Evolutionary conservation across 2,888 invertebrate species (phyloP), one percentile per base, ranked within the genome.

Genomic region (Gortyna flavago): DNA sequence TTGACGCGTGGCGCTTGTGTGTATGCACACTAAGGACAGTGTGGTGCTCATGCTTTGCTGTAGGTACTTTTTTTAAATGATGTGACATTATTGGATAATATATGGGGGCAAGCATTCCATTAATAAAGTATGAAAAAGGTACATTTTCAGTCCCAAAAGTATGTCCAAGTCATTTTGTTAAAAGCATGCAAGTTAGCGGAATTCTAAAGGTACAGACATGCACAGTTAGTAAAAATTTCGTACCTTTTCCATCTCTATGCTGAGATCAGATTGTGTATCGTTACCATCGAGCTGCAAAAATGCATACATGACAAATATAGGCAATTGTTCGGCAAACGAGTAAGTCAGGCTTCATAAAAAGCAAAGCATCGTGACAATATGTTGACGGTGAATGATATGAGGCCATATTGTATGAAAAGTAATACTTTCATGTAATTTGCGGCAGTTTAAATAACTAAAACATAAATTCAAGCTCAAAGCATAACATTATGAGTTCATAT

Each of bases 161-260:
- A 80, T 84, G 72, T 79, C 57, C 74, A 71, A 85, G 70, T 81
- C 44, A 86, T 83, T 87, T 75, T 65, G 79, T 84, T 81, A 86
- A 87, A 90, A 88, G 88, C 91, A 92, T 92, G 91, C 90, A 90
- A 87, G 88, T 89, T 88, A 87, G 84, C 87, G 76, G 78, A 88
- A 90, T 88, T 89, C 87, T 89, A 91, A 89, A 89, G 86, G 90
- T 91, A 92, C 88, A 91, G 89, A 91, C 93, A 95, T 95, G 95
- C 95, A 94, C 92, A 93, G 93, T 95, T 94, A 95, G 93, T 93
- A 93, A 94, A 95, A 93, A 93, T 90, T 91, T 95, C 96, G 96
- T 97, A 97, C 97, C 97, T 97, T 97, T 96, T 97, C 97, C 96
- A 96, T 95, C 95, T 97, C 97, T 96, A 97, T 95, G 96, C 93